phyloP scores from a whole-genome alignment of 2,797 vertebrate species.

The Brachymystax lenok region DNA sequence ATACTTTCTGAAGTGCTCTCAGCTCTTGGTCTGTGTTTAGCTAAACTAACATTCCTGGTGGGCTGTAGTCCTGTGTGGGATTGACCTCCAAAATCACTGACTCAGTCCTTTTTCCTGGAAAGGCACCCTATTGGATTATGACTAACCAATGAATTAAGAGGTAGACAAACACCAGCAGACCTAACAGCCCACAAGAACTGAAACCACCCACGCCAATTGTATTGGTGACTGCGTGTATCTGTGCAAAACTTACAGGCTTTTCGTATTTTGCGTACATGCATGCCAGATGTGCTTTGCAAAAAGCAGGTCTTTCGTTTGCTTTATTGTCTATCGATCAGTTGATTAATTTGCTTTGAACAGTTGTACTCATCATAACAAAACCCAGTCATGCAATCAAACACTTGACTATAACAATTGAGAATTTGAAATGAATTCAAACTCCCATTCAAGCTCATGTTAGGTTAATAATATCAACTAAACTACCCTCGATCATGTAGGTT shows the following conservation, averaged over 20 bases:
- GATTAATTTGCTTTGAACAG: slow-evolving; percentile 30
- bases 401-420: slow-evolving; percentile 19
- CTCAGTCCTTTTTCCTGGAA: slow-evolving; percentile 4
- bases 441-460: slow-evolving; percentile 10
- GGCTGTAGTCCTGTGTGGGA: slow-evolving; percentile 56
- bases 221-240: slow-evolving; percentile 15
- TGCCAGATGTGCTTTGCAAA: slow-evolving; percentile 51
- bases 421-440: slow-evolving; percentile 11
- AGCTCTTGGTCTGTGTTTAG: slow-evolving; percentile 55
- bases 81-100: slow-evolving; percentile 7
- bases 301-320: slow-evolving; percentile 46
- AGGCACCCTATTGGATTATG: background rate
- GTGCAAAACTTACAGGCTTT: slow-evolving; percentile 23
- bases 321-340: slow-evolving; percentile 42
- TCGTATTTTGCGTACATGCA: slow-evolving; percentile 59
- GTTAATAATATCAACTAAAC: slow-evolving; percentile 9
- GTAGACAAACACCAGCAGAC: slow-evolving; percentile 55
- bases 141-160: slow-evolving; percentile 6
- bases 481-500: slow-evolving; percentile 8
- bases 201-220: slow-evolving; percentile 20
- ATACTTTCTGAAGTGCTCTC: slow-evolving; percentile 19
- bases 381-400: background rate
- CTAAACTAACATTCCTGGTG: slow-evolving; percentile 56
- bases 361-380: slow-evolving; percentile 14
- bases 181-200: slow-evolving; percentile 55